A percentile compares a stretch with the other conserved stretches of the same genome.
Evolutionary conservation across 2,888 invertebrate genomes (phyloP).

Genomic region (Orthosia incerta): DNA sequence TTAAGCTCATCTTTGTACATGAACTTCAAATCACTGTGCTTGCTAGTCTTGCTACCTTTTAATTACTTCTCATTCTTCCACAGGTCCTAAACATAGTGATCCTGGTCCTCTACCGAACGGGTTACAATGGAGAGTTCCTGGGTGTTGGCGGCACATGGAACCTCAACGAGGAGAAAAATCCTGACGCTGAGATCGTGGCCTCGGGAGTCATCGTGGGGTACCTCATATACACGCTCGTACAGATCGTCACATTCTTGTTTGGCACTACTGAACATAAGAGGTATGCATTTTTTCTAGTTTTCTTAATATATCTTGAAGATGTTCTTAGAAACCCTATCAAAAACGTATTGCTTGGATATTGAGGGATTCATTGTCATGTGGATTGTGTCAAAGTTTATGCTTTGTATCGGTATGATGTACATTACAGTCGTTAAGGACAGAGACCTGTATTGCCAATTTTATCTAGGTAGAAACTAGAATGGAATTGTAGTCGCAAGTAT

Average conservation of each 20-base stretch:
- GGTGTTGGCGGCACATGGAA: constrained; percentile 98
- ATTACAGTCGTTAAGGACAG: too few relatives aligned
- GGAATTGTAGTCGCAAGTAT: too few relatives aligned
- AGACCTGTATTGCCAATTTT: background rate
- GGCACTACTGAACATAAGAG: constrained; percentile 95
- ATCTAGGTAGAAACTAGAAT: background rate
- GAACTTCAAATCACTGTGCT: too few relatives aligned
- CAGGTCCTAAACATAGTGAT: constrained; percentile 96
- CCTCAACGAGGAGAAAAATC: constrained; percentile 96
- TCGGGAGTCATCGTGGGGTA: constrained; percentile 97
- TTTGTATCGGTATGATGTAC: too few relatives aligned
- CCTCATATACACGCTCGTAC: constrained; percentile 95
- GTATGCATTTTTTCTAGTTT: constrained; percentile 75
- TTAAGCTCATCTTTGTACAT: too few relatives aligned
- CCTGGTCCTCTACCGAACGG: constrained; percentile 95
- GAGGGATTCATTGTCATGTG: background rate
- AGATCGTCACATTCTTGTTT: constrained; percentile 94
- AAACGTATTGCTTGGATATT: background rate
- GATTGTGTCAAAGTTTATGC: too few relatives aligned
- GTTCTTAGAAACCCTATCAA: too few relatives aligned
- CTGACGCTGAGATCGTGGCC: constrained; percentile 96
- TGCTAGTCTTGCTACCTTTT: too few relatives aligned
- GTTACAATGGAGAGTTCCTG: constrained; percentile 95
- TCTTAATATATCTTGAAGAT: too few relatives aligned
- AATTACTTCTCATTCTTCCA: constrained; percentile 52